Evolutionary conservation across 2,888 invertebrate species (phyloP), one percentile per base, ranked within the genome.

Genomic region (Malachius bipustulatus): DNA sequence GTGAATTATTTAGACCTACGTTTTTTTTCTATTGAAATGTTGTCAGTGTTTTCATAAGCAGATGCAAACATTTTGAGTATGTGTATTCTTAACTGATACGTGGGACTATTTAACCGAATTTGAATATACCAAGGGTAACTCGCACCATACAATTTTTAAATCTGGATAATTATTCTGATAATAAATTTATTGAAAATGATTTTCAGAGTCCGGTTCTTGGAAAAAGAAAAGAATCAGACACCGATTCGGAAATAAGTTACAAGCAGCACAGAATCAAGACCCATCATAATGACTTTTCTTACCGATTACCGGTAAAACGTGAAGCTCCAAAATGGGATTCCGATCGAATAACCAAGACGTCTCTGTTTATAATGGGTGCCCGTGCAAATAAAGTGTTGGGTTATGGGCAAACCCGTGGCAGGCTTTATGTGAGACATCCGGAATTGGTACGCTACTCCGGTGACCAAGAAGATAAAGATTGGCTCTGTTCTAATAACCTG

Each of bases 391-490:
- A 77, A 61, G 76, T 76, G 10, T 61, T 84, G 34, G 84, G 83
- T 2, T 69, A 81, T 46, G 82, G 82, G 6, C 77, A 79, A 47
- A 78, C 82, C 1, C 66, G 82, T 43, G 82, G 83, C 1, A 67
- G 82, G 3, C 59, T 83, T 8, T 83, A 82, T 51, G 76, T 81
- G 2, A 73, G 82, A 52, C 84, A 84, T 60, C 77, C 83, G 3
- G 80, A 80, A 30, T 55, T 84, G 29, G 73, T 82, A 33, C 47
- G 81, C 54, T 85, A 84, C 59, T 77, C 78, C 13, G 82, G 82
- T 3, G 85, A 85, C 52, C 75, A 76, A 34, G 78, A 80, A 42
- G 85, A 85, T 54, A 82, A 83, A 53, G 80, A 82, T 51, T 84
- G 83, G 83, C 67, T 85, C 33, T 74, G 78, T 28, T 77, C 76